These are phyloP conservation scores for Mormyrops boulengeri DNA, from an alignment of 2,797 vertebrate genomes.

Conservation along the genomic window DNA sequence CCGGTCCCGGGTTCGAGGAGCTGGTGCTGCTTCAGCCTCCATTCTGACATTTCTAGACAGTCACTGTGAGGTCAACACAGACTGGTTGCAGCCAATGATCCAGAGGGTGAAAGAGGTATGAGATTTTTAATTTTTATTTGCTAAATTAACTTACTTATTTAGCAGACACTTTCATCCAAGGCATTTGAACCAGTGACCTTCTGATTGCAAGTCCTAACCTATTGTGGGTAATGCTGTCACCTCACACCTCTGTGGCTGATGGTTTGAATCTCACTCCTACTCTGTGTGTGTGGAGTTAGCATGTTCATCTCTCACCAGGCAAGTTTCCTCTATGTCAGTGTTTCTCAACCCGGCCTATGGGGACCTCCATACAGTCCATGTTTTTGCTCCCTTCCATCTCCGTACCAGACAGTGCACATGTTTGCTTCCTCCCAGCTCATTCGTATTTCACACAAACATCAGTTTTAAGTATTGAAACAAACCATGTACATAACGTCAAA, in stretches of 20 bases:
- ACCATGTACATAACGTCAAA: not conserved
- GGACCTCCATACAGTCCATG: too few relatives aligned
- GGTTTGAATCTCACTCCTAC: not conserved
- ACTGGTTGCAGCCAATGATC: slow-evolving; percentile 96
- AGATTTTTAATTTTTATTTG: not conserved
- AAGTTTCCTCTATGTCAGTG: too few relatives aligned
- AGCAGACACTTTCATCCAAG: not conserved
- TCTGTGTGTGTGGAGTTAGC: not conserved
- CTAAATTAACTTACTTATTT: not conserved
- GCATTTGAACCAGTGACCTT: not conserved
- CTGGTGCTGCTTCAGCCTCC: slow-evolving; percentile 73
- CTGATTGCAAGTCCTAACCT: not conserved
- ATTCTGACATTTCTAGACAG: slow-evolving; percentile 95
- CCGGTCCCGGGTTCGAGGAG: slow-evolving; percentile 88
- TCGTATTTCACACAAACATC: not conserved
- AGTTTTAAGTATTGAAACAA: not conserved
- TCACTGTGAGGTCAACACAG: slow-evolving; percentile 92
- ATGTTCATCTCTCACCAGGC: too few relatives aligned
- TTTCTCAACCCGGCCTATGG: too few relatives aligned
- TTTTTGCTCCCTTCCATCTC: too few relatives aligned
- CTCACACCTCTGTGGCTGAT: not conserved
- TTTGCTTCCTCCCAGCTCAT: not conserved
- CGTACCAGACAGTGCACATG: not conserved
- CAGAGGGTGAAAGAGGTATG: slow-evolving; percentile 91
- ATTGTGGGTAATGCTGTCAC: not conserved